Evolutionary conservation across 2,888 invertebrate genomes (phyloP), one percentile per base, ranked within the genome.

Genomic region (Creontiades dilutus): DNA sequence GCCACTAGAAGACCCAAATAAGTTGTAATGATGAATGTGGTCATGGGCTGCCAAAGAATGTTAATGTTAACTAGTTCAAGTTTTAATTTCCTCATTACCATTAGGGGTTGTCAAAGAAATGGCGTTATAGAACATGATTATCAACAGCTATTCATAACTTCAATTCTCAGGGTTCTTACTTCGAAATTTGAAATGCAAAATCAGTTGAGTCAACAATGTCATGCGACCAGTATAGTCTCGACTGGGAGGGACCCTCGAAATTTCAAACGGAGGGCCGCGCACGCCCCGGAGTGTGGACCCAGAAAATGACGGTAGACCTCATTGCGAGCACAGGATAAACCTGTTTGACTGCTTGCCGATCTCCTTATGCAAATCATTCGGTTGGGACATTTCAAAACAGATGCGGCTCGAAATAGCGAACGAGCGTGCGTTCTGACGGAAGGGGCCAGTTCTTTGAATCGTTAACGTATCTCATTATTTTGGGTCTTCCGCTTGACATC

Each of bases 261-360:
- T 78, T n/a, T 78, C 19, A 9, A 11, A 78, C 12, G 47, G 47
- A 78, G 78, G 47, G 78, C 19, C 78, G 78, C 47, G 16, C 37
- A 46, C 78, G 78, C 37, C 76, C 76, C 16, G 47, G 78, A 78
- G 78, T 78, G 78, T 78, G 46, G 46, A 78, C 19, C 47, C 76
- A 76, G 75, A 12, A 19, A 19, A 75, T 19, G 76, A 28, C 76
- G 76, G 78, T 78, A 78, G 78, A 19, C 28, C 78, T 46, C 46
- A 13, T 47, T 46, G 46, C 78, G n/a, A 46, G 37, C 48, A 47
- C 82, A 82, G 23, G 48, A 19, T n/a, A 82, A 82, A 82, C 82
- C 82, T 23, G 82, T 82, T 47, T 47, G 82, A 82, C 82, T 27
- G 19, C 82, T 82, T 82, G 47, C 27, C 82, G 82, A 52, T 82